A percentile compares a stretch with the other conserved stretches of the same genome.
Evolutionary conservation across 2,888 invertebrate genomes (phyloP).

Genomic region (Tillus elongatus): DNA sequence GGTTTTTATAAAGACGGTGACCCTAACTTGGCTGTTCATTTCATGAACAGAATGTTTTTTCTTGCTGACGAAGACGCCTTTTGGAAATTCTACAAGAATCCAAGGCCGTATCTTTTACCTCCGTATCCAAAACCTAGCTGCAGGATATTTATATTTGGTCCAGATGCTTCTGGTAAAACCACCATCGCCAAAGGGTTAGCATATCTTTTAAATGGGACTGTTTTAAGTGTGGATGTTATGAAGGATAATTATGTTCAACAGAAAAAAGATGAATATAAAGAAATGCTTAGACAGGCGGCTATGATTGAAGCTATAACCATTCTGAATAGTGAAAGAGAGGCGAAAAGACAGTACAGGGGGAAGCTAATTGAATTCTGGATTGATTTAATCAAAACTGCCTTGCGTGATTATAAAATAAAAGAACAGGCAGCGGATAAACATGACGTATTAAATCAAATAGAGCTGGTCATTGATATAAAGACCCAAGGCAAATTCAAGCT

Average conservation of each 20-base stretch:
- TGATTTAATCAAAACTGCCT: background rate
- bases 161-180: slow-evolving; percentile 51
- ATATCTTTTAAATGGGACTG: slow-evolving; percentile 44
- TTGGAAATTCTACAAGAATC: slow-evolving; percentile 51
- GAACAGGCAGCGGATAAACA: too few species aligned
- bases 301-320: slow-evolving; percentile 26
- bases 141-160: slow-evolving; percentile 52
- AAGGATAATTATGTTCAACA: slow-evolving; percentile 23
- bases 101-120: slow-evolving; percentile 50
- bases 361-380: background rate
- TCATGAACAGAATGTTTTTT: slow-evolving; percentile 54
- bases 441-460: background rate
- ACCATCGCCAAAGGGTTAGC: slow-evolving; percentile 48
- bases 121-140: slow-evolving; percentile 51
- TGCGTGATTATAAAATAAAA: too few species aligned
- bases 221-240: slow-evolving; percentile 40
- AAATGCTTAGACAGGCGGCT: slow-evolving; percentile 37
- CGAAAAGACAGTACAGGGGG: slow-evolving; percentile 12
- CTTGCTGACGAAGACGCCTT: slow-evolving; percentile 46
- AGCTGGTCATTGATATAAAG: background rate
- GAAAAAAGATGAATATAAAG: slow-evolving; percentile 30
- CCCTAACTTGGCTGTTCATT: slow-evolving; percentile 48
- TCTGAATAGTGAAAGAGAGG: slow-evolving; percentile 26
- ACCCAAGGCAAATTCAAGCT: background rate
- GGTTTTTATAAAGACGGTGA: slow-evolving; percentile 47